A percentile compares a stretch with the other conserved stretches of the same genome.
phyloP scores from a whole-genome alignment of 1,140 invertebrate species.

The Metopolophium dirhodum region DNA sequence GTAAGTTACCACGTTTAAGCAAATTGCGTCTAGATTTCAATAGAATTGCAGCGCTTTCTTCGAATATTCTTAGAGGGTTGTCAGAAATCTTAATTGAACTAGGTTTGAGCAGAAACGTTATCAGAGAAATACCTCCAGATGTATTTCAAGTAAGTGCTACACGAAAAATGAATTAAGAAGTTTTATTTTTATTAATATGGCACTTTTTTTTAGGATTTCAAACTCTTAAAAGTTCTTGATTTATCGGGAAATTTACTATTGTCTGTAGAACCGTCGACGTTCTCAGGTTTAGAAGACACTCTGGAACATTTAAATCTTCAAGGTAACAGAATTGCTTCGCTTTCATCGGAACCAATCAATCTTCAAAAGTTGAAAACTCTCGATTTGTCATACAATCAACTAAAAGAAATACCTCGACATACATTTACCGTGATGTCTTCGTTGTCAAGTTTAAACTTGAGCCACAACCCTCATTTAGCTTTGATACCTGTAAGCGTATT shows the following conservation, averaged over 20 bases:
- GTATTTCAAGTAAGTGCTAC: slow-evolving; percentile 69
- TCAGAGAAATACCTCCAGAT: slow-evolving; percentile 80
- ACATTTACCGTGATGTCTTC: slow-evolving; percentile 74
- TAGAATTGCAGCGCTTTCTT: slow-evolving; percentile 82
- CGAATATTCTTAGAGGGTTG: slow-evolving; percentile 75
- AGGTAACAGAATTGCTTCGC: slow-evolving; percentile 75
- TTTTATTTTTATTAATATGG: slow-evolving; percentile 25
- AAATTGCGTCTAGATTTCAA: slow-evolving; percentile 84
- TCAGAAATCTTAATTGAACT: slow-evolving; percentile 71
- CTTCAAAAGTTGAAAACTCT: slow-evolving; percentile 73
- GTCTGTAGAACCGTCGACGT: slow-evolving; percentile 74
- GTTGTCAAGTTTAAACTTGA: slow-evolving; percentile 78
- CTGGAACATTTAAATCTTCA: slow-evolving; percentile 76
- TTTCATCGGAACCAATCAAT: slow-evolving; percentile 70
- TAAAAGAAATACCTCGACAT: slow-evolving; percentile 73
- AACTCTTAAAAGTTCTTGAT: slow-evolving; percentile 76
- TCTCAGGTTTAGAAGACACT: slow-evolving; percentile 76
- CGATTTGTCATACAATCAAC: slow-evolving; percentile 80
- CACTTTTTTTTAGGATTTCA: slow-evolving; percentile 67
- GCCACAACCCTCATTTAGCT: slow-evolving; percentile 75
- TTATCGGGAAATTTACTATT: slow-evolving; percentile 80
- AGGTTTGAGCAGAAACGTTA: slow-evolving; percentile 81
- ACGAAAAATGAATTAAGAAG: background rate
- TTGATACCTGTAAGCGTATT: slow-evolving; percentile 69
- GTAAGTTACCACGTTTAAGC: slow-evolving; percentile 74